A percentile compares a stretch with the other conserved stretches of the same genome.
phyloP scores from a whole-genome alignment of 2,797 vertebrate genomes.

The Odontamblyopus lacepedii region DNA sequence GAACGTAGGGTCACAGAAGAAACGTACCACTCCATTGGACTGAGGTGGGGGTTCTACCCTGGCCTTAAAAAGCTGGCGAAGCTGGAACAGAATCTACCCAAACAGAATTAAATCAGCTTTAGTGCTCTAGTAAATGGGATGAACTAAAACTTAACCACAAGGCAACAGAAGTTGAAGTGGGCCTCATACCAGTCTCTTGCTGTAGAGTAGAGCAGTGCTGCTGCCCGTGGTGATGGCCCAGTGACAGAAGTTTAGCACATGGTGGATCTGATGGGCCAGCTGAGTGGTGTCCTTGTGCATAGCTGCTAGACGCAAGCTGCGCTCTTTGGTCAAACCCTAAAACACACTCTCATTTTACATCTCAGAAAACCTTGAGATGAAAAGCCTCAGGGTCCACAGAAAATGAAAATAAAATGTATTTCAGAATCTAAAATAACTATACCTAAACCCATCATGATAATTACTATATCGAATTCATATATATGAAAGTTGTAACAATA shows the following conservation, averaged over 20 bases:
- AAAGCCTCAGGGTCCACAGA: not conserved
- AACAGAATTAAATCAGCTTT: not conserved
- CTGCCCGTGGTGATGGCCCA: constrained; percentile 96
- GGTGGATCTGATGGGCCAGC: constrained; percentile 93
- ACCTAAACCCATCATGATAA: too few relatives aligned
- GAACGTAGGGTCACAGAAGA: constrained; percentile 98
- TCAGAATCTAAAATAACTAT: not conserved
- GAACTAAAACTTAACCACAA: not conserved
- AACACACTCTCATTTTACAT: constrained; percentile 12
- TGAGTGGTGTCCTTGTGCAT: constrained; percentile 93
- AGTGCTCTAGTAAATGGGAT: not conserved
- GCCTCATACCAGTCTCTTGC: constrained; percentile 91
- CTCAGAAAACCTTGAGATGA: not conserved
- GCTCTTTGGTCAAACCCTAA: constrained; percentile 94
- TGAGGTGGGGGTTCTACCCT: constrained; percentile 92
- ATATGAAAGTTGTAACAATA: too few relatives aligned
- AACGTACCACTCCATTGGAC: constrained; percentile 93
- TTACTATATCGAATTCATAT: too few relatives aligned
- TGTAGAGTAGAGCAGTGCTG: constrained; percentile 95
- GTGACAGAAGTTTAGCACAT: constrained; percentile 95
- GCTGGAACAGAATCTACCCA: constrained; percentile 91
- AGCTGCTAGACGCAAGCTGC: constrained; percentile 88
- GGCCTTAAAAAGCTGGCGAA: constrained; percentile 92
- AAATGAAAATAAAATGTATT: not conserved
- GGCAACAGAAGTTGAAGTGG: not conserved